phyloP scores from a whole-genome alignment of 2,888 invertebrate genomes.

The Habroteleia sp. region DNA sequence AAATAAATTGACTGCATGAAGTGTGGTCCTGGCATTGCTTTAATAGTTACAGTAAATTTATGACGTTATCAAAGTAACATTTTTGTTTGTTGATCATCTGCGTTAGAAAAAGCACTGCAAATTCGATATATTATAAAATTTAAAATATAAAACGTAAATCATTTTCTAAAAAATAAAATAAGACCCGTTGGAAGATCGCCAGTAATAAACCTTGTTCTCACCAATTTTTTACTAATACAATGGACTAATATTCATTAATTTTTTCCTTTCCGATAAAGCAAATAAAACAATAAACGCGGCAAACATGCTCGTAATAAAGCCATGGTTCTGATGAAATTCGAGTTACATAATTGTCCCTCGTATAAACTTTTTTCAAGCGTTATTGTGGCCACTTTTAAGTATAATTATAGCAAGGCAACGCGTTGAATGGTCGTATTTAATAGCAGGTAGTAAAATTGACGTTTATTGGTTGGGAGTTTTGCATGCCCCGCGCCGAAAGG shows the following conservation, averaged over 20 bases:
- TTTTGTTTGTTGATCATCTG: no score
- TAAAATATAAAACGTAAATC: no score
- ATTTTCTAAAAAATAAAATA: no score
- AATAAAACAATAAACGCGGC: conserved; percentile 35
- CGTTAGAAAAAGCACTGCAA: no score
- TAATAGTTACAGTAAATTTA: no score
- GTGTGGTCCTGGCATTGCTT: no score
- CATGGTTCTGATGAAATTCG: conserved; percentile 47
- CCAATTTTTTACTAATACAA: neutral
- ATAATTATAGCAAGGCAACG: conserved; percentile 59
- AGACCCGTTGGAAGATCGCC: no score
- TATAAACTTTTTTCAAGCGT: conserved; percentile 53
- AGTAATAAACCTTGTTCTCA: conserved; percentile 8
- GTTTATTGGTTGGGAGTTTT: conserved; percentile 59
- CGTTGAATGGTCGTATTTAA: conserved; percentile 53
- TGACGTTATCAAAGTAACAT: no score
- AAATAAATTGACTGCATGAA: no score
- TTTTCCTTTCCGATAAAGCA: conserved; percentile 1
- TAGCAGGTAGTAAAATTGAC: conserved; percentile 62
- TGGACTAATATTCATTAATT: conserved; percentile 17
- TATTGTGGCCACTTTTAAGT: conserved; percentile 58
- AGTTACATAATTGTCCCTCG: conserved; percentile 55
- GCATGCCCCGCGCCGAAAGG: conserved; percentile 23
- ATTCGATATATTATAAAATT: no score
- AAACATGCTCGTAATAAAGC: conserved; percentile 38